These are phyloP conservation scores for Troides helena DNA, from an alignment of 2,888 invertebrate species.

Conservation along the genomic window DNA sequence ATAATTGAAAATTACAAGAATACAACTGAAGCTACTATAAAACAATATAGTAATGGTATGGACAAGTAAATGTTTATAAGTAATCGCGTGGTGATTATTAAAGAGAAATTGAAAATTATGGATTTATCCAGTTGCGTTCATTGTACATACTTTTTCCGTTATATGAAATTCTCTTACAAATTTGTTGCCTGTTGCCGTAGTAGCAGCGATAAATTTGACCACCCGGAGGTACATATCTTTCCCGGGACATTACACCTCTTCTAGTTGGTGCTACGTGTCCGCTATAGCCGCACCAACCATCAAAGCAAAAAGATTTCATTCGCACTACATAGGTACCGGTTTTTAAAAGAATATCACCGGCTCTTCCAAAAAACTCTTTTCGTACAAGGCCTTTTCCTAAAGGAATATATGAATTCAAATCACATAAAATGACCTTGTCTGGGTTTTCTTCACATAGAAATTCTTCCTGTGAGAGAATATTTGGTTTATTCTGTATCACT, in stretches of 20 bases:
- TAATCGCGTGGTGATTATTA: not conserved
- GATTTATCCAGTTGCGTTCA: constrained; percentile 41
- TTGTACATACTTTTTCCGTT: constrained; percentile 40
- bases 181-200: constrained; percentile 63
- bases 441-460: constrained; percentile 63
- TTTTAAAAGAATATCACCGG: constrained; percentile 55
- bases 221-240: constrained; percentile 52
- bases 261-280: constrained; percentile 44
- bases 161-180: constrained; percentile 51
- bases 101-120: constrained; percentile 13
- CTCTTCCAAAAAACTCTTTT: constrained; percentile 46
- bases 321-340: constrained; percentile 46
- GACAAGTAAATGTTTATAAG: not conserved
- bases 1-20: no score
- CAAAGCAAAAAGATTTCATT: constrained; percentile 51
- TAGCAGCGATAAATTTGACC: constrained; percentile 62
- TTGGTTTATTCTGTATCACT: constrained; percentile 55
- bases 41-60: not conserved
- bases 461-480: constrained; percentile 63
- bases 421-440: constrained; percentile 52
- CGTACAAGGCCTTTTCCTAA: constrained; percentile 48
- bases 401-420: constrained; percentile 57
- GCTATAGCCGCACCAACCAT: constrained; percentile 61
- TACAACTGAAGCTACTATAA: no score
- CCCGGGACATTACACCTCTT: constrained; percentile 34